A percentile compares a stretch with the other conserved stretches of the same genome.
These are phyloP conservation scores for Noctua pronuba DNA, from an alignment of 2,888 invertebrate species.

Conservation along the genomic window DNA sequence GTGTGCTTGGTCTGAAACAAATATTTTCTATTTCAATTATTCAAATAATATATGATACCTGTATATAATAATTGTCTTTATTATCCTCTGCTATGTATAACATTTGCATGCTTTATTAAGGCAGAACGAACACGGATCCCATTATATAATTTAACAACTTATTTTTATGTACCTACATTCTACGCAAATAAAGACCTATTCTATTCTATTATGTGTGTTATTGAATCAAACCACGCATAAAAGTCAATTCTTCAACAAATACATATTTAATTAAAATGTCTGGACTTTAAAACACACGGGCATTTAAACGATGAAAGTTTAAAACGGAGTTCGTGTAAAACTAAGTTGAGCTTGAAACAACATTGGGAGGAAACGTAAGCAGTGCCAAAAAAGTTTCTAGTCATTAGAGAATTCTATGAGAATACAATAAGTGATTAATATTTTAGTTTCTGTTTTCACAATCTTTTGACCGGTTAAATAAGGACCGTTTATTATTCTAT, in stretches of 20 bases:
- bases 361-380: slow-evolving; percentile 30
- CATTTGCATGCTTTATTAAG: too few species aligned
- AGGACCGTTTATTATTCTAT: background rate
- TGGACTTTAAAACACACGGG: slow-evolving; percentile 37
- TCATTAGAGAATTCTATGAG: slow-evolving; percentile 15
- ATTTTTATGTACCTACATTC: too few species aligned
- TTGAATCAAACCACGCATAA: background rate
- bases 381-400: slow-evolving; percentile 36
- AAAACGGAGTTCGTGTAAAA: slow-evolving; percentile 31
- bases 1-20: too few species aligned
- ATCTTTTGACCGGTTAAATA: background rate
- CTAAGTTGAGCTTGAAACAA: slow-evolving; percentile 41
- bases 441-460: background rate
- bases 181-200: too few species aligned
- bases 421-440: slow-evolving; percentile 3
- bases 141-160: too few species aligned
- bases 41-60: slow-evolving; percentile 18
- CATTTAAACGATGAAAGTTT: slow-evolving; percentile 35
- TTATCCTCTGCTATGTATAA: too few species aligned
- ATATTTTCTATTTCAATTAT: too few species aligned
- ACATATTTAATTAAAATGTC: slow-evolving; percentile 40
- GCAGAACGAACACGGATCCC: too few species aligned
- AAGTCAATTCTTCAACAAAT: slow-evolving; percentile 6
- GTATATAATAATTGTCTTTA: too few species aligned
- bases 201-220: background rate